A percentile compares a stretch with the other conserved stretches of the same genome.
These are phyloP conservation scores for Serinus canaria DNA, from an alignment of 2,113 vertebrate species.

Conservation along the genomic window DNA sequence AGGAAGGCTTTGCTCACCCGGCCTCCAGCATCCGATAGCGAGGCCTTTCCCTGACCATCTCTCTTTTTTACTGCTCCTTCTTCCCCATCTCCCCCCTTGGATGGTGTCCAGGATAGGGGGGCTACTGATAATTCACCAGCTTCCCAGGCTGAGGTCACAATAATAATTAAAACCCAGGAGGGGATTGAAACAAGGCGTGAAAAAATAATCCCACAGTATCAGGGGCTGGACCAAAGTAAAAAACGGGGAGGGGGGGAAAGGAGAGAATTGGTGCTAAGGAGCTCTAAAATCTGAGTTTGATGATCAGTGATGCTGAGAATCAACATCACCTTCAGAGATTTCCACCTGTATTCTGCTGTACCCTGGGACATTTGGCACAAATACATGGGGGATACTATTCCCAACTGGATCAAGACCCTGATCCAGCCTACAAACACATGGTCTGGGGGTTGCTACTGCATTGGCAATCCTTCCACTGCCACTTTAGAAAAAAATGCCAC, in stretches of 20 bases:
- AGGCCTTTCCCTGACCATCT: background rate
- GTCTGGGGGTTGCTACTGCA: background rate
- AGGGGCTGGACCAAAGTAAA: background rate
- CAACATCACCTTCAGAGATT: background rate
- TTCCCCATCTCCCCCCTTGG: background rate
- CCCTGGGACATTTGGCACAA: fast-evolving
- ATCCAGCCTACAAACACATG: background rate
- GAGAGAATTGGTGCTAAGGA: background rate
- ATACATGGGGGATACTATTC: background rate
- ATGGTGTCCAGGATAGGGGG: background rate
- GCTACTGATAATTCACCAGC: background rate
- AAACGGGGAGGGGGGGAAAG: background rate
- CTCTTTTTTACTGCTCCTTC: background rate
- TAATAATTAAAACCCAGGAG: background rate
- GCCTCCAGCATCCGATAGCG: fast-evolving
- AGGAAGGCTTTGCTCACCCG: background rate
- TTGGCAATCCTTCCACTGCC: background rate
- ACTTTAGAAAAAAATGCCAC: background rate
- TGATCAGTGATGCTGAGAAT: background rate
- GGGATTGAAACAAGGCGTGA: background rate
- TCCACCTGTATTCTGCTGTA: background rate
- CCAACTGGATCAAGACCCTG: fast-evolving
- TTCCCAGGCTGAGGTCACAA: background rate
- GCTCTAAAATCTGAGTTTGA: background rate
- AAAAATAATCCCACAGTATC: background rate